Conservation (phyloP, 1,140 invertebrate genomes). For the Antheraea mylitta region DNA sequence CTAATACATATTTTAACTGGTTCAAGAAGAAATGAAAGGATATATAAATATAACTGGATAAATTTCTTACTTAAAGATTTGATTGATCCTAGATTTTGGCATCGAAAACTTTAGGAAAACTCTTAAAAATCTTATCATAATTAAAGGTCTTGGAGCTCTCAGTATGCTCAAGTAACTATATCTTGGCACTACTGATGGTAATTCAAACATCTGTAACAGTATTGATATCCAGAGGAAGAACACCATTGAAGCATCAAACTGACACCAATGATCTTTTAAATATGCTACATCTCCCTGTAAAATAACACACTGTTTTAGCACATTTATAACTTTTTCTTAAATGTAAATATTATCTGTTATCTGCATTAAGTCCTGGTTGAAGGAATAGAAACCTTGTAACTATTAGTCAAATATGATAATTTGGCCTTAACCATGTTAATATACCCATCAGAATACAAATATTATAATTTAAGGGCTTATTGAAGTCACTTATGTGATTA, state of each 20-base stretch:
- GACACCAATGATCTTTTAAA: slow-evolving; percentile 98
- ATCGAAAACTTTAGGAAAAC: slow-evolving; percentile 99
- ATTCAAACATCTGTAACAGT: slow-evolving; percentile 95
- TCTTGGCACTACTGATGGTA: slow-evolving; percentile 87
- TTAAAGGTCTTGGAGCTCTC: slow-evolving; percentile 95
- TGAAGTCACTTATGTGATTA: too few relatives aligned
- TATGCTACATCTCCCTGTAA: slow-evolving; percentile 94
- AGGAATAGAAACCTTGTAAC: too few relatives aligned
- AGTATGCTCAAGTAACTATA: slow-evolving; percentile 94
- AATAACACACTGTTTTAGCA: slow-evolving; percentile 7
- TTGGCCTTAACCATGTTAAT: too few relatives aligned
- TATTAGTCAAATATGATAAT: too few relatives aligned
- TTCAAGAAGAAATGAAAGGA: background rate
- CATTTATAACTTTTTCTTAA: too few relatives aligned
- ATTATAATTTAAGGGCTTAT: too few relatives aligned
- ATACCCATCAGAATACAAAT: too few relatives aligned
- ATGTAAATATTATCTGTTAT: too few relatives aligned
- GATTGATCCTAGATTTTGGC: slow-evolving; percentile 99
- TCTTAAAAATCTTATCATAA: slow-evolving; percentile 98
- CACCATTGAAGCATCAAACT: slow-evolving; percentile 99
- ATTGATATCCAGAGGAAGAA: slow-evolving; percentile 98
- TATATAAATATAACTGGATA: background rate
- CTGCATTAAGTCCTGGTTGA: too few relatives aligned
- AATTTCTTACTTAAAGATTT: slow-evolving; percentile 97
- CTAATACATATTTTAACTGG: too few relatives aligned